Percentiles rank a stretch among this genome's conserved stretches.
Conservation (phyloP, 1,140 invertebrate genomes). For the Drosophila lowei region DNA sequence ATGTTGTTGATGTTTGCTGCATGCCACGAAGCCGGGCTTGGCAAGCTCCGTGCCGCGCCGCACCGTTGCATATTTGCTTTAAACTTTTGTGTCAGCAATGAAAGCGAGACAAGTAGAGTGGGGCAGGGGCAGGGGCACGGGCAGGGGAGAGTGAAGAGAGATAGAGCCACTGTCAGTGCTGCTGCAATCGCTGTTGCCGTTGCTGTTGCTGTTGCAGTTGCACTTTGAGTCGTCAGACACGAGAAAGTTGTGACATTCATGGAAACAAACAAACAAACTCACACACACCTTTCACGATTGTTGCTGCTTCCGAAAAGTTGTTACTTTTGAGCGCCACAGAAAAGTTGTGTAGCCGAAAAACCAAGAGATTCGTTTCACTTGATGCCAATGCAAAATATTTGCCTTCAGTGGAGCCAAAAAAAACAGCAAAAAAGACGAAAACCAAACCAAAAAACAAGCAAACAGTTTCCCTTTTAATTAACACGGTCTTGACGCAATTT, state of each 20-base stretch:
- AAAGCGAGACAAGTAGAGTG: constrained; percentile 15
- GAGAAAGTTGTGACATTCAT: constrained; percentile 69
- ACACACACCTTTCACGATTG: constrained; percentile 44
- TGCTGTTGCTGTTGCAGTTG: constrained; percentile 4
- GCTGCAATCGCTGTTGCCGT: constrained; percentile 26
- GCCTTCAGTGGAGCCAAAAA: constrained; percentile 12
- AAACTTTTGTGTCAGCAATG: constrained; percentile 71
- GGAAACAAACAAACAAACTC: constrained; percentile 42
- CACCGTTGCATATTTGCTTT: constrained; percentile 70
- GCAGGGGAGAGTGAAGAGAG: constrained; percentile 21
- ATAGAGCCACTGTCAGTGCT: constrained; percentile 28
- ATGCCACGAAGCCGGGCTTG: constrained; percentile 64
- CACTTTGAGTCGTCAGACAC: constrained; percentile 57
- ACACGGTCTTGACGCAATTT: constrained; percentile 46
- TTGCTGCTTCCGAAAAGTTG: constrained; percentile 39
- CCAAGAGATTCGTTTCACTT: constrained; percentile 64
- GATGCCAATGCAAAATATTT: constrained; percentile 48
- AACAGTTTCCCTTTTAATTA: constrained; percentile 61
- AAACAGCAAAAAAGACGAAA: constrained; percentile 10
- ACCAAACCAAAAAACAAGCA: constrained; percentile 15
- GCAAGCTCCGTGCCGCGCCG: constrained; percentile 14
- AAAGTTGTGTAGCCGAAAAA: constrained; percentile 32
- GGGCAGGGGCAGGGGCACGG: constrained; percentile 16
- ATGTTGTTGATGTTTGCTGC: constrained; percentile 72
- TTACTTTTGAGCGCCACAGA: constrained; percentile 52